phyloP scores from a whole-genome alignment of 2,888 invertebrate genomes.

The Drosophila pseudotakahashii region DNA sequence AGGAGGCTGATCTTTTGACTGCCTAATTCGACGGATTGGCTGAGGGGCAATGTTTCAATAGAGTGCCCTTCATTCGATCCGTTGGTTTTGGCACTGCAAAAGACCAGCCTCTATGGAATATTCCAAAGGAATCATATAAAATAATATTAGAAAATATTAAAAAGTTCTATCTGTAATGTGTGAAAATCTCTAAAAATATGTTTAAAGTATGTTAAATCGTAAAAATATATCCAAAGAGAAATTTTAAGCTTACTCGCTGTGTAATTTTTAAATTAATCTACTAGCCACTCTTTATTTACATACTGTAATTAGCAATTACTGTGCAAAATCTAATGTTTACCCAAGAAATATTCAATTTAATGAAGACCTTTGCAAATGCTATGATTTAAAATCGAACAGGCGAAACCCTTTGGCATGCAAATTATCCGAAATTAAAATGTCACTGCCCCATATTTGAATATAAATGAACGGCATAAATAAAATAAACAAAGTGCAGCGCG shows the following conservation, averaged over 20 bases:
- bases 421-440: conserved; percentile 20
- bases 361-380: not conserved
- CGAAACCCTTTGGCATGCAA: not conserved
- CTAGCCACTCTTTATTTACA: not conserved
- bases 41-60: not conserved
- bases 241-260: no score
- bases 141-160: not conserved
- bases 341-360: not conserved
- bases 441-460: conserved; percentile 15
- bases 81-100: not conserved
- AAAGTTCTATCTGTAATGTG: not conserved
- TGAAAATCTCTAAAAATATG: conserved; percentile 2
- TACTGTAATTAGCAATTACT: not conserved
- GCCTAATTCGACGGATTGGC: conserved; percentile 3
- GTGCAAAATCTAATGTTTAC: not conserved
- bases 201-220: not conserved
- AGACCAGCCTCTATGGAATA: not conserved
- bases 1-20: not conserved
- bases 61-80: conserved; percentile 8
- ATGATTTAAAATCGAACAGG: not conserved
- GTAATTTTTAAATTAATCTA: not conserved
- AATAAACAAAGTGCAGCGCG: conserved; percentile 9
- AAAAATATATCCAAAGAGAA: not conserved
- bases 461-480: conserved; percentile 21
- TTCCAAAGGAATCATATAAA: not conserved